These are phyloP conservation scores for Polietes domitor DNA, from an alignment of 2,888 invertebrate genomes.

Conservation along the genomic window DNA sequence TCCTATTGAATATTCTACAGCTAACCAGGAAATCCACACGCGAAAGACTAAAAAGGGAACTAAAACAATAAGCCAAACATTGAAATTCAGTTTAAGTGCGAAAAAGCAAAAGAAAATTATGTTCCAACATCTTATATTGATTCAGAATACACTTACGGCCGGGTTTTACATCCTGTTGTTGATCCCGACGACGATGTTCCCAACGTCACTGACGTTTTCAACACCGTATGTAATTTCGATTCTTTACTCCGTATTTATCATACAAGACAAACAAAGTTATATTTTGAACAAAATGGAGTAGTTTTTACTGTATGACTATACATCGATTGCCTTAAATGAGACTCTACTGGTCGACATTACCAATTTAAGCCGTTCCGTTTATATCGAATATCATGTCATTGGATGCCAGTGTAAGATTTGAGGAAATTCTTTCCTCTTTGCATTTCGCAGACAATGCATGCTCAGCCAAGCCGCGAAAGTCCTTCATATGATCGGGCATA, in stretches of 20 bases:
- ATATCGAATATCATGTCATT: neutral
- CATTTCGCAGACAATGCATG: too few relatives aligned
- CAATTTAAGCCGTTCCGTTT: neutral
- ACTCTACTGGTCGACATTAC: constrained; percentile 3
- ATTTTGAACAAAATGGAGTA: constrained; percentile 15
- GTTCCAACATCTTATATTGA: neutral
- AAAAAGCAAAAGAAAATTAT: too few relatives aligned
- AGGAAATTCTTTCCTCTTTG: too few relatives aligned
- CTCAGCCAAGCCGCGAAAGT: too few relatives aligned
- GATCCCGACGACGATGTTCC: neutral
- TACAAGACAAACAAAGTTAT: neutral
- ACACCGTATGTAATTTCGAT: neutral
- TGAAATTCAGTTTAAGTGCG: too few relatives aligned
- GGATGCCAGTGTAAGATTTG: neutral
- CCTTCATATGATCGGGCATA: constrained; percentile 11
- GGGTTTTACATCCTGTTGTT: neutral
- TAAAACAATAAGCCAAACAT: too few relatives aligned
- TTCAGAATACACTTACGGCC: neutral
- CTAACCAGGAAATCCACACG: too few relatives aligned
- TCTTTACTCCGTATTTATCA: neutral
- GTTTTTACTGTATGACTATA: constrained; percentile 19
- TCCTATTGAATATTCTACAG: too few relatives aligned
- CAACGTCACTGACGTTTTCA: neutral
- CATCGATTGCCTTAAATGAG: neutral
- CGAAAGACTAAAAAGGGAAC: neutral